Evolutionary conservation across 2,888 invertebrate species (phyloP).

Genomic region (Synergus gifuensis): DNA sequence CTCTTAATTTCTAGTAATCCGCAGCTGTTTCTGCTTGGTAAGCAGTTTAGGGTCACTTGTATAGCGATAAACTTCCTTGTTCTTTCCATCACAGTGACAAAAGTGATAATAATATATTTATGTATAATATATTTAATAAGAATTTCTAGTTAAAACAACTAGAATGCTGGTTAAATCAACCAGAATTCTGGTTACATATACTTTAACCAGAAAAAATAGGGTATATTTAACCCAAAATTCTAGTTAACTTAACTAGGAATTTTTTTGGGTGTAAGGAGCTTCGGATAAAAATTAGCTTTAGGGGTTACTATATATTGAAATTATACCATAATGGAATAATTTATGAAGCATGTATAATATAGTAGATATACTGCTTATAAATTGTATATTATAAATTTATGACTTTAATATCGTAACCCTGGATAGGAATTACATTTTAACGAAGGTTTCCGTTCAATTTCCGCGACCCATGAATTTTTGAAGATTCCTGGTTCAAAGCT

Average conservation of each 20-base stretch:
- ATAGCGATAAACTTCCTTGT: slow-evolving; percentile 26
- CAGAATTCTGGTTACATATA: too few relatives aligned
- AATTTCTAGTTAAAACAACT: too few relatives aligned
- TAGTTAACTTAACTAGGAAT: too few relatives aligned
- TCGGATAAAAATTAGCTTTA: not conserved
- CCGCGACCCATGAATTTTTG: not conserved
- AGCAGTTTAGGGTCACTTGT: slow-evolving; percentile 30
- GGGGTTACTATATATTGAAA: not conserved
- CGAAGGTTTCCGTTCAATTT: not conserved
- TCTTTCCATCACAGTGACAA: not conserved
- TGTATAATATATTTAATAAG: too few relatives aligned
- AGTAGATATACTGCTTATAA: not conserved
- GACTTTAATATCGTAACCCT: slow-evolving; percentile 5
- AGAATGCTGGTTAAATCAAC: too few relatives aligned
- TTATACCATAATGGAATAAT: not conserved
- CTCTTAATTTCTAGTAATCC: slow-evolving; percentile 27
- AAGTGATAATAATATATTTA: slow-evolving; percentile 15
- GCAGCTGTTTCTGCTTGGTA: slow-evolving; percentile 25
- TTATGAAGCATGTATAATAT: not conserved
- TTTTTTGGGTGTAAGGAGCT: too few relatives aligned
- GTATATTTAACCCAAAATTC: too few relatives aligned
- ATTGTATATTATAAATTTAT: not conserved
- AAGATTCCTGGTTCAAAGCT: not conserved
- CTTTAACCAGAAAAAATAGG: too few relatives aligned
- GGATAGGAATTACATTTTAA: too few relatives aligned